These are phyloP conservation scores for Rhinatrema bivittatum DNA, from an alignment of 2,797 vertebrate genomes.

Conservation along the genomic window DNA sequence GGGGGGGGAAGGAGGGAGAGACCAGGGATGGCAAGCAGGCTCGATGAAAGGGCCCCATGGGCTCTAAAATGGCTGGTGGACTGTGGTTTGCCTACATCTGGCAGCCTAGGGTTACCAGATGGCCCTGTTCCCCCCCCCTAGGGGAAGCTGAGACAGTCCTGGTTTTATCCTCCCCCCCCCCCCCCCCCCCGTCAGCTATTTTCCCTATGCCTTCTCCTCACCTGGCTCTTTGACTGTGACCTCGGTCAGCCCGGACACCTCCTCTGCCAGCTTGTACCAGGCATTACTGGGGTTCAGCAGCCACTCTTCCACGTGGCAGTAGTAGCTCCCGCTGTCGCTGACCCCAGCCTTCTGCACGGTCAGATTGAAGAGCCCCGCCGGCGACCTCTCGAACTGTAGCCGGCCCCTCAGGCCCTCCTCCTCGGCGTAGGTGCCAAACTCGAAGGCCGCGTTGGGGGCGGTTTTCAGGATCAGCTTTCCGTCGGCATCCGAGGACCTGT, in stretches of 20 bases:
- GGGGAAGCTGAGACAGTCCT: too few relatives aligned
- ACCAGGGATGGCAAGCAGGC: too few relatives aligned
- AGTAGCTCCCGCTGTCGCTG: constrained; percentile 88
- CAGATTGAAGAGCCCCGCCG: constrained; percentile 64
- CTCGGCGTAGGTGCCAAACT: constrained; percentile 84
- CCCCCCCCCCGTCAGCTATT: too few relatives aligned
- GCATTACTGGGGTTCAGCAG: constrained; percentile 85
- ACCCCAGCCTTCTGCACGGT: constrained; percentile 81
- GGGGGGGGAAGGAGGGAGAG: too few relatives aligned
- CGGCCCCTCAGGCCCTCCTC: constrained; percentile 79
- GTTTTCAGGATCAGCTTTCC: constrained; percentile 90
- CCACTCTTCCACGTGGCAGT: constrained; percentile 96
- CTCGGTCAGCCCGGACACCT: constrained; percentile 79
- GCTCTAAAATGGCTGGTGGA: too few relatives aligned
- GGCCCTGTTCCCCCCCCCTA: too few relatives aligned
- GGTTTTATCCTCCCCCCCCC: too few relatives aligned
- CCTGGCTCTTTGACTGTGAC: constrained; percentile 85
- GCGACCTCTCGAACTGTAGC: constrained; percentile 75
- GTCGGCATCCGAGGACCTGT: constrained; percentile 64
- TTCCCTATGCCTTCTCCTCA: constrained; percentile 14
- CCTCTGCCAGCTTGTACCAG: constrained; percentile 85
- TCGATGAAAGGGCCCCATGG: too few relatives aligned
- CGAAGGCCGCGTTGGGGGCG: constrained; percentile 73
- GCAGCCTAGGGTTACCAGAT: too few relatives aligned
- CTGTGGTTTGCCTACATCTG: too few relatives aligned